These are phyloP conservation scores for Ivindomyrus marchei DNA, from an alignment of 2,113 vertebrate species.

Conservation along the genomic window DNA sequence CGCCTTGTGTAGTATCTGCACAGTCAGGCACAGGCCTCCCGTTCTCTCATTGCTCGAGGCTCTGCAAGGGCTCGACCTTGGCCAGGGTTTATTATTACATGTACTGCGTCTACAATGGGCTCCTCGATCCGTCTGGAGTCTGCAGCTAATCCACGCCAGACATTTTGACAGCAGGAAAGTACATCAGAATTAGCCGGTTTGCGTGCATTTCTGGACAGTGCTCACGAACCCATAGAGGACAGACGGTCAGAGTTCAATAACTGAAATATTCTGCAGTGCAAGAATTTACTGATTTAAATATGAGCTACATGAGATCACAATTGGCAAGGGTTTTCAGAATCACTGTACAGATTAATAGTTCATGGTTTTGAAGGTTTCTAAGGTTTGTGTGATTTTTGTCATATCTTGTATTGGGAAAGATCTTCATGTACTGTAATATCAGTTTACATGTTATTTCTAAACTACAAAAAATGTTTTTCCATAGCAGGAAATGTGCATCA, in stretches of 20 bases:
- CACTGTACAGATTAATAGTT: not conserved
- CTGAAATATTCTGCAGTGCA: slow-evolving; percentile 23
- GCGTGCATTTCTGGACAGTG: slow-evolving; percentile 36
- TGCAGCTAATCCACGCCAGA: slow-evolving; percentile 71
- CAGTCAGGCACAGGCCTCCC: not conserved
- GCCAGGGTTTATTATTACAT: slow-evolving; percentile 37
- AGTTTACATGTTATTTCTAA: slow-evolving; percentile 26
- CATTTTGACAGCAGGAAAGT: slow-evolving; percentile 72
- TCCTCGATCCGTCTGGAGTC: slow-evolving; percentile 66
- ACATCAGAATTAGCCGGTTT: slow-evolving; percentile 30
- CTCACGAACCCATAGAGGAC: slow-evolving; percentile 44
- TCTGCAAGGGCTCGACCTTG: slow-evolving; percentile 30
- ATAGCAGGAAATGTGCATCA: slow-evolving; percentile 57
- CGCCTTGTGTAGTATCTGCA: not conserved
- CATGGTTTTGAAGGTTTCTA: not conserved
- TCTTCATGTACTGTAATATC: slow-evolving; percentile 24
- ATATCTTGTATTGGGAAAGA: not conserved
- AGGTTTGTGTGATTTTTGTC: not conserved
- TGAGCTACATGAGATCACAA: not conserved
- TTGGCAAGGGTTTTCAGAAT: not conserved
- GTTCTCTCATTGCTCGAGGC: slow-evolving; percentile 16
- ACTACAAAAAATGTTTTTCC: slow-evolving; percentile 47
- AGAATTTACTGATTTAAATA: not conserved
- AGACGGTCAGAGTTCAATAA: slow-evolving; percentile 45
- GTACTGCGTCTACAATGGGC: slow-evolving; percentile 53